A percentile compares a stretch with the other conserved stretches of the same genome.
Evolutionary conservation across 2,797 vertebrate genomes (phyloP).

Genomic region (Phataginus tetradactyla): DNA sequence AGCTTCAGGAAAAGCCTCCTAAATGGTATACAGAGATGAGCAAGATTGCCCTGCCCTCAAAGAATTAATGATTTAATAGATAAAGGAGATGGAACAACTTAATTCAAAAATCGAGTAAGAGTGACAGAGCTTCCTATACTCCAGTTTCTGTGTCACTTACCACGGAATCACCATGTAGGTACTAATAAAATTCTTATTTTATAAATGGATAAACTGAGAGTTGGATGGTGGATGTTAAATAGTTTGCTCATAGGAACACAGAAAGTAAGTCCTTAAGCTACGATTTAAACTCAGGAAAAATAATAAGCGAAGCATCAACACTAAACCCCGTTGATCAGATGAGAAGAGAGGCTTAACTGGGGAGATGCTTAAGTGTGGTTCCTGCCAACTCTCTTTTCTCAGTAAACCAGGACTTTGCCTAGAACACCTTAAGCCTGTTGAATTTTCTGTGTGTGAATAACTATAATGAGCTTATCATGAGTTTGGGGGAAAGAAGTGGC

Average conservation of each 20-base stretch:
- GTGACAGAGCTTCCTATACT: neutral
- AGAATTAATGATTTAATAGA: neutral
- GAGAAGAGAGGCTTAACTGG: neutral
- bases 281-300: slow-evolving; percentile 1
- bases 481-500: neutral
- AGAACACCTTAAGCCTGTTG: neutral
- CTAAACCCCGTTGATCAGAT: neutral
- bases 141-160: neutral
- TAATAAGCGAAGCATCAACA: neutral
- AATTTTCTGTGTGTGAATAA: neutral
- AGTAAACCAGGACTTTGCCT: neutral
- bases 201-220: slow-evolving; percentile 13
- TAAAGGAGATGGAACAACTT: neutral
- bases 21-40: neutral
- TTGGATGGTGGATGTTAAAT: neutral
- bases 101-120: neutral
- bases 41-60: neutral
- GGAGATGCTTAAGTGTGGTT: neutral
- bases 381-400: neutral
- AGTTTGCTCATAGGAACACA: neutral
- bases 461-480: neutral
- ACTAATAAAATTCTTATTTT: slow-evolving; percentile 18
- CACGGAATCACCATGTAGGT: neutral
- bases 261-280: slow-evolving; percentile 25
- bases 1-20: neutral